These are phyloP conservation scores for Tursiops truncatus DNA, from an alignment of 2,113 vertebrate species.

Conservation along the genomic window DNA sequence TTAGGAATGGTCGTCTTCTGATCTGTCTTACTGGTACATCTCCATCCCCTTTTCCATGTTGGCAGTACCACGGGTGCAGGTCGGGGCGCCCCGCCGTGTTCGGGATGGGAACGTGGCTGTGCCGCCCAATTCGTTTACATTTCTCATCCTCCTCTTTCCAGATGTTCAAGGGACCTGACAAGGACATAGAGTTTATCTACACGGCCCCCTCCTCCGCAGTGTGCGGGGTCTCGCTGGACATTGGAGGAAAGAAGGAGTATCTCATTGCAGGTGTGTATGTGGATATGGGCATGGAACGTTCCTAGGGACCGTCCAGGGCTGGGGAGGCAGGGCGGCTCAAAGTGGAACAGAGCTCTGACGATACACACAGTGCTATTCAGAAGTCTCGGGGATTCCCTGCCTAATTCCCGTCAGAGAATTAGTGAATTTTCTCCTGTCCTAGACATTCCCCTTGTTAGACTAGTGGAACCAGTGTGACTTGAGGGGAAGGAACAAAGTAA, in stretches of 20 bases:
- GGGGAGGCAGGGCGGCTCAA: fast-evolving
- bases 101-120: fast-evolving
- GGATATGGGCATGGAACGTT: fast-evolving
- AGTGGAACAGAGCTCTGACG: no score
- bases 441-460: no score
- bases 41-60: fast-evolving
- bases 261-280: slow-evolving; percentile 90
- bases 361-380: fast-evolving
- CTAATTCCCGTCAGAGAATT: fast-evolving
- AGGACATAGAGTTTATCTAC: slow-evolving; percentile 91
- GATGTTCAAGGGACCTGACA: slow-evolving; percentile 95
- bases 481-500: background rate
- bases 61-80: fast-evolving
- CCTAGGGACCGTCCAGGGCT: fast-evolving
- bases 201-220: slow-evolving; percentile 92
- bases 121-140: fast-evolving
- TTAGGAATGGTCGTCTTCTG: fast-evolving
- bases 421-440: fast-evolving
- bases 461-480: background rate
- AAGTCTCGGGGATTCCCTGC: fast-evolving
- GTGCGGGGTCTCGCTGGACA: slow-evolving; percentile 92
- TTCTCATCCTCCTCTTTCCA: slow-evolving; percentile 60
- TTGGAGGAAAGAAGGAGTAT: slow-evolving; percentile 93
- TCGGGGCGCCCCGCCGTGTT: fast-evolving
- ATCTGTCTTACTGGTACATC: fast-evolving